Conservation (phyloP, 2,113 vertebrate genomes). For the Nematolebias whitei region DNA sequence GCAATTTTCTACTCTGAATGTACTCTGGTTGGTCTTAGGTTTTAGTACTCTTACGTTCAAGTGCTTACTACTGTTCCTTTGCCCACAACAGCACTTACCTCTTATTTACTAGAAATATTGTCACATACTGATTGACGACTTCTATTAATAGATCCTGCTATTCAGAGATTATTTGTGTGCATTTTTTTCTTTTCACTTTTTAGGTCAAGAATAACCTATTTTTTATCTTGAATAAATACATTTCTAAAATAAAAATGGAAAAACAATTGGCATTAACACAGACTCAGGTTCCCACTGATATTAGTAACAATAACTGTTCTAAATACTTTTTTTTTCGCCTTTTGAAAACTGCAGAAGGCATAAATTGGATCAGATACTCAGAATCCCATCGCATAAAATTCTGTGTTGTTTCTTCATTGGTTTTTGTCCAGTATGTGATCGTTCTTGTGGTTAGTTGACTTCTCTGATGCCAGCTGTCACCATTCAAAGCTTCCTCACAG, state of each 20-base stretch:
- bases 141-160: slow-evolving; percentile 95
- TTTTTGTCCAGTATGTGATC: slow-evolving; percentile 82
- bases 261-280: slow-evolving; percentile 26
- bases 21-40: slow-evolving; percentile 9
- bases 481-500: slow-evolving; percentile 80
- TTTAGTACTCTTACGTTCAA: slow-evolving; percentile 9
- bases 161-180: slow-evolving; percentile 84
- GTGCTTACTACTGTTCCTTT: neutral
- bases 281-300: neutral
- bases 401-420: slow-evolving; percentile 81
- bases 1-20: slow-evolving; percentile 14
- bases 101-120: slow-evolving; percentile 20
- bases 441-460: slow-evolving; percentile 82
- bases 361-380: slow-evolving; percentile 63
- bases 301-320: neutral
- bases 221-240: slow-evolving; percentile 14
- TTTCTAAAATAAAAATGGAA: slow-evolving; percentile 5
- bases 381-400: slow-evolving; percentile 72
- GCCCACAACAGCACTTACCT: slow-evolving; percentile 27
- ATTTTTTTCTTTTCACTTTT: slow-evolving; percentile 52
- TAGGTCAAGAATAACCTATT: slow-evolving; percentile 38
- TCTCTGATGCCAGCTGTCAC: slow-evolving; percentile 79
- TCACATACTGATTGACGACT: slow-evolving; percentile 35
- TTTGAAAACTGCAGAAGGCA: slow-evolving; percentile 35
- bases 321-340: slow-evolving; percentile 28